Conservation (phyloP, 2,113 vertebrate genomes). For the Scolopax mira region DNA sequence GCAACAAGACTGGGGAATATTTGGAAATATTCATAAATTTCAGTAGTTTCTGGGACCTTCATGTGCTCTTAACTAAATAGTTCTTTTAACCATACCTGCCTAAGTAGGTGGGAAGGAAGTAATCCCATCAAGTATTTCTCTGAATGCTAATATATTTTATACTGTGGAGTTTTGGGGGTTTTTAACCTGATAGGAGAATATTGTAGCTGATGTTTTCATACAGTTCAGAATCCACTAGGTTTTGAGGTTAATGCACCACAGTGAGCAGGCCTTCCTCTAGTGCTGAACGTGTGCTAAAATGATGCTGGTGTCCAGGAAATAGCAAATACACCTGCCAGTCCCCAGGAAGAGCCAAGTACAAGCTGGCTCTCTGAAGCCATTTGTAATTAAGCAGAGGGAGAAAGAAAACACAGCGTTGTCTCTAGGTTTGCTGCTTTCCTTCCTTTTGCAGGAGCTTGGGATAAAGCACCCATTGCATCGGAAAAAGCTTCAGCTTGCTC, state of each 20-base stretch:
- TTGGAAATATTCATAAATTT: neutral
- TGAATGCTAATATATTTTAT: neutral
- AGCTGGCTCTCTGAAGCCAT: neutral
- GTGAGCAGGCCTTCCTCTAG: neutral
- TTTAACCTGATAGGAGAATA: neutral
- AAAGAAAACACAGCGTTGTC: neutral
- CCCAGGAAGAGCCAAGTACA: neutral
- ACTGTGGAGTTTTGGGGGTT: neutral
- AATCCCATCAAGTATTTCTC: neutral
- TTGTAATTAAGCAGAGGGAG: neutral
- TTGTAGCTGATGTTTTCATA: neutral
- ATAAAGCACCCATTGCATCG: conserved; percentile 93
- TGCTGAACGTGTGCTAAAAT: neutral
- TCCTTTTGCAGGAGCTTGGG: conserved; percentile 86
- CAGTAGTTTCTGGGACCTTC: neutral
- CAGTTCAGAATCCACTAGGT: neutral
- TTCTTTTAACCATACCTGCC: neutral
- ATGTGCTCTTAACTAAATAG: neutral
- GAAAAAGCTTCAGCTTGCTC: conserved; percentile 95
- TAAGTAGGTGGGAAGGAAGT: neutral
- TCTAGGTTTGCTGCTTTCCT: neutral
- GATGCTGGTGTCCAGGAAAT: neutral
- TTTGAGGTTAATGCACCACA: neutral
- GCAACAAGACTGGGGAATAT: neutral
- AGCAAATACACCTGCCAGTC: neutral